Base-by-base conservation (phyloP, 2,113 vertebrate genomes). In the Chaetops frenatus region DNA sequence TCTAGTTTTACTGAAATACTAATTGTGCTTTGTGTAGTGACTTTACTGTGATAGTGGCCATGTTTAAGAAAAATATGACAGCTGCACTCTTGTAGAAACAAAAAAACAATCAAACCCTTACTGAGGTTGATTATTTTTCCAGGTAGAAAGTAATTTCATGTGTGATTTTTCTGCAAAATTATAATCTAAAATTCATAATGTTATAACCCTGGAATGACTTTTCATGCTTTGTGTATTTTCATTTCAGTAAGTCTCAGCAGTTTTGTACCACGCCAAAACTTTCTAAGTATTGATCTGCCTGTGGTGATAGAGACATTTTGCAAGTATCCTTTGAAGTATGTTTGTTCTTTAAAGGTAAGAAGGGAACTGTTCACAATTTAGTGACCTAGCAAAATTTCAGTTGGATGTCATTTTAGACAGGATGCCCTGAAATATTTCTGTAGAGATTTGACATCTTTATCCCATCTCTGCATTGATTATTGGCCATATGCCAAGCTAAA, bases 241-340 rank as follows among this genome's bases (percentile, higher is more conserved):
- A 56, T 96, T 97, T 66, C 97, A 99, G 99, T 99, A 97, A 99
- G 99, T 94, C 98, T 99, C 91, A 99, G 99, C 96, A 99, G 99
- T 98, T 99, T 99, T 51, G 95, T 99, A 58, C 99, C 99, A 86
- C 98, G 99, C 79, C 98, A 99, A 87, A 97, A 97, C 73, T 99
- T 99, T 94, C 98, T 99, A 78, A 98, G 99, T 97, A 97, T 99
- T 24, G 98, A 99, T 80, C 97, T 99, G 78, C 99, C 99, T 79
- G 98, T 99, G 94, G 97, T 99, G 94, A 94, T 99, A 96, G 99
- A 99, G 93, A 99, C 99, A 8, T 99, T 99, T 98, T 99, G 99
- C 98, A 99, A 99, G 99, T 99, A 99, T 99, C 99, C 99, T 99
- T 99, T 97, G 66, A 79, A 67, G 31, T 96, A 20, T 82, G 47